phyloP scores from a whole-genome alignment of 2,113 vertebrate species.

The Raphicerus campestris region DNA sequence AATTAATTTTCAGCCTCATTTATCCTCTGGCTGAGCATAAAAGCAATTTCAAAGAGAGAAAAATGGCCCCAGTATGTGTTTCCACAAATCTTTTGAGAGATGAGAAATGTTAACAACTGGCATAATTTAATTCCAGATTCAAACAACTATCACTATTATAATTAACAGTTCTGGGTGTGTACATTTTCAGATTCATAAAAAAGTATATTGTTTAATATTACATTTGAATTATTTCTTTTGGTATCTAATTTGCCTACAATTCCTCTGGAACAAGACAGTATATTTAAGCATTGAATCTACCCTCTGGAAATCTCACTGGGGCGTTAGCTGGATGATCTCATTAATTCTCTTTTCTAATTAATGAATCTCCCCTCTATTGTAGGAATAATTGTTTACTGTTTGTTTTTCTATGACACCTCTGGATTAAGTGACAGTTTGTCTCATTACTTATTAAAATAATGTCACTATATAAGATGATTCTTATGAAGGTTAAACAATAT shows the following conservation, averaged over 20 bases:
- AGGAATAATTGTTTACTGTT: background rate
- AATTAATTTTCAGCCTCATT: constrained; percentile 74
- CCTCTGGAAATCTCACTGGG: background rate
- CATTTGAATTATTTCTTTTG: constrained; percentile 9
- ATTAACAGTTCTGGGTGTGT: background rate
- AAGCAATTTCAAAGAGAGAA: constrained; percentile 60
- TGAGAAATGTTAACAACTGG: constrained; percentile 35
- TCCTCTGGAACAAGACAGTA: background rate
- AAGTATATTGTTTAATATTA: background rate
- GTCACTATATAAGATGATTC: background rate
- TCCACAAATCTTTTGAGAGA: constrained; percentile 55
- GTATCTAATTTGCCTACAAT: constrained; percentile 10
- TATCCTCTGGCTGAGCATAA: constrained; percentile 66
- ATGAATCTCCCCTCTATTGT: background rate
- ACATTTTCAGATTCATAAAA: constrained; percentile 8
- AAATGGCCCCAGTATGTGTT: constrained; percentile 51
- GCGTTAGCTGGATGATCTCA: background rate
- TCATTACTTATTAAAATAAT: constrained; percentile 34
- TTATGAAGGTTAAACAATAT: background rate
- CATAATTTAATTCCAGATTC: constrained; percentile 44
- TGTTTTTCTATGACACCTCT: background rate
- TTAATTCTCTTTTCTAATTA: constrained; percentile 44
- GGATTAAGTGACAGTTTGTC: background rate
- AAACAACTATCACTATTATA: background rate
- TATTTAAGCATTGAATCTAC: background rate